Evolutionary conservation across 2,797 vertebrate genomes (phyloP), one percentile per base, ranked within the genome.

Genomic region (Neopelma chrysocephalum): DNA sequence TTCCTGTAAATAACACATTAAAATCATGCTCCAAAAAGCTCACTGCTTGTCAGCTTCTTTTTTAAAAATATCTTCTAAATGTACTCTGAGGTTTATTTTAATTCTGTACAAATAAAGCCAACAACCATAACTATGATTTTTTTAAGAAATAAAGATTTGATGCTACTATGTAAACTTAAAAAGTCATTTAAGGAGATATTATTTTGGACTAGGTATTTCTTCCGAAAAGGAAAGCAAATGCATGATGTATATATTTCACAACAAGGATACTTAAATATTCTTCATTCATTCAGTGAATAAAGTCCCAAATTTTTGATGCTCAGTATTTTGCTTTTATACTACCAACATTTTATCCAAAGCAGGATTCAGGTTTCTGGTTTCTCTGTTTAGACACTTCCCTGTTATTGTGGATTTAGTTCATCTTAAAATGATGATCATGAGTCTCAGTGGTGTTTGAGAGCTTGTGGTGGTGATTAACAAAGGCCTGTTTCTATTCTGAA

Each of bases 381-480:
- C 31, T 61, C 40, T 93, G 16, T 85, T 81, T 50, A 84, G 65
- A 31, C 38, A 88, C 8, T 82, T 94, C 61, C 50, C 31, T 81
- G 38, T 87, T 94, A 82, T 89, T 16, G 1, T 36, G 66, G 58
- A 89, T 92, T 96, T 90, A 92, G 80, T 87, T 96, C 23, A 86
- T 82, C 85, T 96, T 94, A 66, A 94, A 93, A 93, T 64, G 89
- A 82, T 88, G 82, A 96, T 94, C 87, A 72, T 93, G 90, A 89
- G 90, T 83, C 89, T 95, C 93, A 69, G 81, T 77, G 87, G 92
- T 95, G 93, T 91, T 93, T 87, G 85, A 90, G 84, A 88, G 71
- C 43, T 91, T 95, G 78, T 89, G 84, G 50, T 86, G 27, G 64
- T 95, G 96, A 96, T 97, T 96, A 97, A 95, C 78, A 96, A 94